Percentiles rank a stretch among this genome's conserved stretches.
These are phyloP conservation scores for Brachymystax lenok DNA, from an alignment of 2,797 vertebrate species.

Conservation along the genomic window DNA sequence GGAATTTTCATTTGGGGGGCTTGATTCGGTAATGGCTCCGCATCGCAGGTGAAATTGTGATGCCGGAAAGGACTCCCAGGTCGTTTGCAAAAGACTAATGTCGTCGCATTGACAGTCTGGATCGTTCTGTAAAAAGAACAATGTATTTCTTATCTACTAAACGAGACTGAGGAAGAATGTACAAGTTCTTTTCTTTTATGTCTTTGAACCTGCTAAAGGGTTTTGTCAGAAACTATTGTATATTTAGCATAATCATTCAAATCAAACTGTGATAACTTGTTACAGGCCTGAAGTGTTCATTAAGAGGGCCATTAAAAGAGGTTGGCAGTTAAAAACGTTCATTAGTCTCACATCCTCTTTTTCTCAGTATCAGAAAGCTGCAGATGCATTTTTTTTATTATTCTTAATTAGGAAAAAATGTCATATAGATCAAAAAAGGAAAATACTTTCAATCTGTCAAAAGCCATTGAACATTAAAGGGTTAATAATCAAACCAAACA, in stretches of 20 bases:
- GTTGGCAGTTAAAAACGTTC: constrained; percentile 50
- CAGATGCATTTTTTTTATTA: background rate
- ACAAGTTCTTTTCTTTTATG: constrained; percentile 9
- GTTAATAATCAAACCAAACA: constrained; percentile 51
- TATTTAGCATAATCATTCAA: background rate
- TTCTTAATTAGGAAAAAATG: constrained; percentile 45
- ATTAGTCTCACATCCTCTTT: constrained; percentile 38
- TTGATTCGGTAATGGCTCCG: constrained; percentile 30
- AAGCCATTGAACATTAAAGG: constrained; percentile 47
- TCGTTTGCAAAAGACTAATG: constrained; percentile 30
- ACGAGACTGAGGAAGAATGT: constrained; percentile 31
- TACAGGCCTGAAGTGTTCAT: constrained; percentile 48
- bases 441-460: constrained; percentile 29
- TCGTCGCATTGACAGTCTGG: constrained; percentile 29
- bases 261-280: constrained; percentile 45
- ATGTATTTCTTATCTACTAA: constrained; percentile 41
- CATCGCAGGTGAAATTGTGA: constrained; percentile 13
- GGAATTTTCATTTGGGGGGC: constrained; percentile 10
- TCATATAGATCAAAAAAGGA: constrained; percentile 32
- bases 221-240: background rate
- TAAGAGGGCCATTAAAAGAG: constrained; percentile 53
- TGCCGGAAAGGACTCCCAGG: constrained; percentile 34
- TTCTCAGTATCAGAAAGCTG: constrained; percentile 36
- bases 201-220: background rate
- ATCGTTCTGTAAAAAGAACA: constrained; percentile 49